These are phyloP conservation scores for Steinernema hermaphroditum DNA, from an alignment of 2,888 invertebrate genomes.

Conservation along the genomic window DNA sequence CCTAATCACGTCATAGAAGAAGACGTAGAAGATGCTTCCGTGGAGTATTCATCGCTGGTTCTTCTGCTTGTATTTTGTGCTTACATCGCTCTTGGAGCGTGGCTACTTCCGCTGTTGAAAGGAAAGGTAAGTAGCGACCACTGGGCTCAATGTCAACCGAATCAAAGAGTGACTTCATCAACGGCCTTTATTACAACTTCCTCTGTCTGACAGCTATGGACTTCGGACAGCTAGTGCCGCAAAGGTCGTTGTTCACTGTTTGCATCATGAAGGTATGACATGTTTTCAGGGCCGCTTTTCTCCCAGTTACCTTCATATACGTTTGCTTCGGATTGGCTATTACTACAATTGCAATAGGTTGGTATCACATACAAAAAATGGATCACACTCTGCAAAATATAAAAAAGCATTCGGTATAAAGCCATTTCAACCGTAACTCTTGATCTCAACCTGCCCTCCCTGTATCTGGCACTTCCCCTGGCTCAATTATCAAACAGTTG, in stretches of 20 bases:
- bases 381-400: no score
- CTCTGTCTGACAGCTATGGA: conserved; percentile 65
- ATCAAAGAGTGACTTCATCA: conserved; percentile 58
- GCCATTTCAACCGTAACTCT: no score
- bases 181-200: conserved; percentile 65
- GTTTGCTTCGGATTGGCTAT: conserved; percentile 65
- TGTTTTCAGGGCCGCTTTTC: conserved; percentile 53
- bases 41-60: conserved; percentile 58
- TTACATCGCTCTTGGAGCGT: conserved; percentile 63
- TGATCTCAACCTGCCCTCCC: no score
- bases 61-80: conserved; percentile 58
- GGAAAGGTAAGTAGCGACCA: conserved; percentile 47
- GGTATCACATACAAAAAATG: no score
- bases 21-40: conserved; percentile 47
- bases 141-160: neutral
- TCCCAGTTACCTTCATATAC: conserved; percentile 65
- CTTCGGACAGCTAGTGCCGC: conserved; percentile 63
- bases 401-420: no score
- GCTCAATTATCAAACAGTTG: no score
- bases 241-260: conserved; percentile 32
- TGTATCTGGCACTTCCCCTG: no score
- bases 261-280: neutral
- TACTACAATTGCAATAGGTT: conserved; percentile 64
- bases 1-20: no score
- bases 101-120: conserved; percentile 61